Percentiles rank a stretch among this genome's conserved stretches.
Conservation (phyloP, 1,140 invertebrate species). For the Antheraea pernyi region DNA sequence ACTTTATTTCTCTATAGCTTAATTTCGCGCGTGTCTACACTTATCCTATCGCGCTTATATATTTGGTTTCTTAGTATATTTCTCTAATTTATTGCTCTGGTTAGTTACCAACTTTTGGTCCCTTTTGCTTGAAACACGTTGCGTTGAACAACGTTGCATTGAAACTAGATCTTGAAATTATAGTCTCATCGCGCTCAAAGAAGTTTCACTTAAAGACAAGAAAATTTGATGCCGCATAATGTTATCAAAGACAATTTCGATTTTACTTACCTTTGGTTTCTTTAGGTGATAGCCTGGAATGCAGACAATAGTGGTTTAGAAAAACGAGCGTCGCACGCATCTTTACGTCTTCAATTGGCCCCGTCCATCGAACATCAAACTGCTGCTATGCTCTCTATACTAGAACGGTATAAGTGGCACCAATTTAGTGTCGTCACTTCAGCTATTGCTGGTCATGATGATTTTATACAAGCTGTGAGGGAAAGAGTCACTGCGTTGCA, state of each 20-base stretch:
- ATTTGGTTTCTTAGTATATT: too few relatives aligned
- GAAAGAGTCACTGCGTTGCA: slow-evolving; percentile 91
- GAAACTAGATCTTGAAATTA: too few relatives aligned
- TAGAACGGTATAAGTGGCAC: slow-evolving; percentile 97
- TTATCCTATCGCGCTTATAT: too few relatives aligned
- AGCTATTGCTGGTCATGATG: slow-evolving; percentile 95
- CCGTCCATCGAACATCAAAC: slow-evolving; percentile 96
- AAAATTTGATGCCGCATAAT: too few relatives aligned
- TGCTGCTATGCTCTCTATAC: slow-evolving; percentile 94
- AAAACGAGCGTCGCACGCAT: slow-evolving; percentile 89
- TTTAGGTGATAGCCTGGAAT: slow-evolving; percentile 95
- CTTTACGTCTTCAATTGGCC: slow-evolving; percentile 92
- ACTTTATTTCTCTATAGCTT: too few relatives aligned
- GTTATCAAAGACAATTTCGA: background rate
- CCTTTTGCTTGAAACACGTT: too few relatives aligned
- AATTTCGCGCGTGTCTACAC: too few relatives aligned
- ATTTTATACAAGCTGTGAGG: slow-evolving; percentile 95
- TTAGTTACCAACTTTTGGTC: too few relatives aligned
- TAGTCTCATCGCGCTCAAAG: too few relatives aligned
- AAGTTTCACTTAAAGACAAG: too few relatives aligned
- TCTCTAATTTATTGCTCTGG: too few relatives aligned
- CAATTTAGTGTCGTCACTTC: slow-evolving; percentile 96
- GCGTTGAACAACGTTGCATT: too few relatives aligned
- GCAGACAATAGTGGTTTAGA: slow-evolving; percentile 94
- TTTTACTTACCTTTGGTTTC: background rate